Base-by-base conservation (phyloP, 2,797 vertebrate genomes). In the Gila robusta region DNA sequence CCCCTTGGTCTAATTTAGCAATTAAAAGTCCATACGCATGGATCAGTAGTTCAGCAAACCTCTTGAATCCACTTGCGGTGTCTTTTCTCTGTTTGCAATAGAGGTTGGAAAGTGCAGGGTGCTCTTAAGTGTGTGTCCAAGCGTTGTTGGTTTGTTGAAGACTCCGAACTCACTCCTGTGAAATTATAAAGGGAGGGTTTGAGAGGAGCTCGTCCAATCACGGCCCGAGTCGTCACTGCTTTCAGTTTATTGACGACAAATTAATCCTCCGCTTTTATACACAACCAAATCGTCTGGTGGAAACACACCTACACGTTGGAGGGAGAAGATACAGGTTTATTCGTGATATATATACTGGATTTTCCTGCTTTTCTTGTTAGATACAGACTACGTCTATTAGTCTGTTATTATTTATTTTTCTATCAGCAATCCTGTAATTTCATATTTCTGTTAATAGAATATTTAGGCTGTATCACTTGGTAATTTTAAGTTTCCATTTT, bases 121-220 rank as follows among this genome's bases (percentile, higher is more conserved):
- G 94, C 94, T 90, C 73, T 83, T 82, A 92, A 92, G 93, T 95
- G 93, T 94, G 93, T 94, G 92, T 94, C 92, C 96, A 96, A 94
- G 93, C 93, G 95, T 95, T 96, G 95, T 95, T 94, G 95, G 96
- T 97, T 96, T 96, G 96, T 96, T 96, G 97, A 95, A 97, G 96
- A 96, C 96, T 94, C 86, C 93, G 93, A 95, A 96, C 94, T 94
- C 95, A 94, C 95, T 95, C 95, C 93, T 94, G 94, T 97, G 96
- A 97, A 97, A 97, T 96, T 96, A 97, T 97, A 96, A 97, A 97
- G 95, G 98, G 97, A 97, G 98, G 98, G 97, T 96, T 96, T 94
- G 95, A 94, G 92, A 92, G 92, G 95, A 92, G 94, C 93, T 94
- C 94, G 96, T 96, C 97, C 98, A 99, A 99, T 99, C 96, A 95